Evolutionary conservation across 2,888 invertebrate genomes (phyloP).

Genomic region (Lithodes maja): DNA sequence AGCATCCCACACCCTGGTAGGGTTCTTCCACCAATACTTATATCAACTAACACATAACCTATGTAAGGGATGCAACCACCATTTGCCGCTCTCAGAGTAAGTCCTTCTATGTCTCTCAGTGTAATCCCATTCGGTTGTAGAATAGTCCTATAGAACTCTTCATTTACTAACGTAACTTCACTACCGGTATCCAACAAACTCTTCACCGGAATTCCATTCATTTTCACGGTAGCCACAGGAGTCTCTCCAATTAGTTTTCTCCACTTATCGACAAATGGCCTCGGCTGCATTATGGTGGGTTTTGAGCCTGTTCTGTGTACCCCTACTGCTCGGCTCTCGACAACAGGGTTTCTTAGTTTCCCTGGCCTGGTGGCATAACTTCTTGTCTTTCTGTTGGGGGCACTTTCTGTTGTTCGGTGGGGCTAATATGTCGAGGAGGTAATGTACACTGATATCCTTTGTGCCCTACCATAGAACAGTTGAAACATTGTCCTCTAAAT

Average conservation of each 20-base stretch:
- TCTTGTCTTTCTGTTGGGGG: background rate
- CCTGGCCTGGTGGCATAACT: background rate
- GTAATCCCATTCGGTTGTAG: background rate
- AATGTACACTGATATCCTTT: background rate
- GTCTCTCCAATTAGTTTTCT: background rate
- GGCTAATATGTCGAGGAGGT: background rate
- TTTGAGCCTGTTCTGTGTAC: background rate
- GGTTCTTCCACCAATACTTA: background rate
- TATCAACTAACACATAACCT: background rate
- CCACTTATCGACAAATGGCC: background rate
- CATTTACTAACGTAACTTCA: background rate
- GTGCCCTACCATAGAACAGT: background rate
- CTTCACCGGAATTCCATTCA: background rate
- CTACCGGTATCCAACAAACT: background rate
- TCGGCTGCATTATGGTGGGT: background rate
- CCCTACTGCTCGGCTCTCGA: background rate
- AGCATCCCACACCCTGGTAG: background rate
- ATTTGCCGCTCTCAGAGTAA: background rate
- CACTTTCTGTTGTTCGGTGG: background rate
- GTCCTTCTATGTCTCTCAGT: background rate
- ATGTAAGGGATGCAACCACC: background rate
- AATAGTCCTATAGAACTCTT: background rate
- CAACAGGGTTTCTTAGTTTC: background rate
- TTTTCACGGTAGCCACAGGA: background rate
- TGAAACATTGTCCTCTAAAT: background rate